Base-by-base conservation (phyloP, 2,888 invertebrate genomes). In the Dasypolia templi region DNA sequence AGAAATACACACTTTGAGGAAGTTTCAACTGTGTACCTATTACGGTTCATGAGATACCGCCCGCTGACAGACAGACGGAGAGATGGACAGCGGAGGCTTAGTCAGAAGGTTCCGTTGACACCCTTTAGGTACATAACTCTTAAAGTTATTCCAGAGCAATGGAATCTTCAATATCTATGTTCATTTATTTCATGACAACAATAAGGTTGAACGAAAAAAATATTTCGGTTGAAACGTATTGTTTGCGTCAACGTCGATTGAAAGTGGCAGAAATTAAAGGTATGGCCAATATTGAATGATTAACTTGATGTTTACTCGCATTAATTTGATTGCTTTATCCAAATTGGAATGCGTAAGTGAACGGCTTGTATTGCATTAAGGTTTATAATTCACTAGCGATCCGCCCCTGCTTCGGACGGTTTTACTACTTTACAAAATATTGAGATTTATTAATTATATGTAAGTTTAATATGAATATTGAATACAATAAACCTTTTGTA, bases 231-330 rank as follows among this genome's bases (percentile, higher is more conserved):
- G 51, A 11, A 46, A 22, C 29, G 46, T 22, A 63, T 63, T 51
- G 51, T 63, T 63, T 39, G 19, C 51, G 44, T 75, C 5, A 51
- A 72, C 6, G 46, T 44, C 59, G 32, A 79, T 79, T 79, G 44
- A 59, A 75, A 79, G 44, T 44, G 80, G 51, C 58, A 75, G 44
- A 53, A 73, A 59, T 72, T 73, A 75, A 75, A 80, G 51, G 29
- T 22, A 46, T 59, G 14, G 51, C 9, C 51, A 53, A 72, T 72
- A 75, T 72, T 75, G 39, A 44, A 59, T 32, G 51, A 59, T 80
- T 75, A 26, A 53, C 39, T 80, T 59, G 79, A 26, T 73, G 71
- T 79, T 71, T 42, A 56, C 49, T 49, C 19, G 32, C 32, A 78
- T 75, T 79, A 58, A 79, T 75, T 70, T 79, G 70, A 70, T 70